These are phyloP conservation scores for Diachasmimorpha longicaudata DNA, from an alignment of 1,140 invertebrate species.

Conservation along the genomic window DNA sequence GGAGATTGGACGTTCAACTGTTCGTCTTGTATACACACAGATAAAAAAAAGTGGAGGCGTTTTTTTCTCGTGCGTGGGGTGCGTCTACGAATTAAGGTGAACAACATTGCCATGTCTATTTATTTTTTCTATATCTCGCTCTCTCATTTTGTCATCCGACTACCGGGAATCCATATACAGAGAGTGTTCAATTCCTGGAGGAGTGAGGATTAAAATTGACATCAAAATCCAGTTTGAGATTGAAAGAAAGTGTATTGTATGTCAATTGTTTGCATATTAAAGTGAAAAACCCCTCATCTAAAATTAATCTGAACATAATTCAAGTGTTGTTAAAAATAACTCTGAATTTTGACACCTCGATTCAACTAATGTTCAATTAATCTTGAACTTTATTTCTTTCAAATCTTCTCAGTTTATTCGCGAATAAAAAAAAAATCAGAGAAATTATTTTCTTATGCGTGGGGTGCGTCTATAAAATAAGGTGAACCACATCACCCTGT, in stretches of 20 bases:
- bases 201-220: not conserved
- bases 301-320: too few relatives aligned
- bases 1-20: not conserved
- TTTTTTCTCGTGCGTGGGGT: not conserved
- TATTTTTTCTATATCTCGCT: not conserved
- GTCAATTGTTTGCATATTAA: too few relatives aligned
- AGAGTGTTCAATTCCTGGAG: too few relatives aligned
- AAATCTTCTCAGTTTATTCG: too few relatives aligned
- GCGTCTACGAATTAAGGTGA: not conserved
- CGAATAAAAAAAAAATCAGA: not conserved
- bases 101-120: not conserved
- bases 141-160: not conserved
- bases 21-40: not conserved
- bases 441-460: not conserved
- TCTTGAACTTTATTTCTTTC: too few relatives aligned
- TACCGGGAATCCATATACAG: not conserved
- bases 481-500: not conserved
- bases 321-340: too few relatives aligned
- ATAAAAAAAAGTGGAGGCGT: not conserved
- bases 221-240: too few relatives aligned
- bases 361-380: too few relatives aligned
- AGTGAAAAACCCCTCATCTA: too few relatives aligned
- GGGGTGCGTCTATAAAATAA: not conserved
- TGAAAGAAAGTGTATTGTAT: too few relatives aligned
- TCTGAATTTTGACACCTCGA: too few relatives aligned